Evolutionary conservation across 2,113 vertebrate species (phyloP), one percentile per base, ranked within the genome.

Genomic region (Platycercus adscitus): DNA sequence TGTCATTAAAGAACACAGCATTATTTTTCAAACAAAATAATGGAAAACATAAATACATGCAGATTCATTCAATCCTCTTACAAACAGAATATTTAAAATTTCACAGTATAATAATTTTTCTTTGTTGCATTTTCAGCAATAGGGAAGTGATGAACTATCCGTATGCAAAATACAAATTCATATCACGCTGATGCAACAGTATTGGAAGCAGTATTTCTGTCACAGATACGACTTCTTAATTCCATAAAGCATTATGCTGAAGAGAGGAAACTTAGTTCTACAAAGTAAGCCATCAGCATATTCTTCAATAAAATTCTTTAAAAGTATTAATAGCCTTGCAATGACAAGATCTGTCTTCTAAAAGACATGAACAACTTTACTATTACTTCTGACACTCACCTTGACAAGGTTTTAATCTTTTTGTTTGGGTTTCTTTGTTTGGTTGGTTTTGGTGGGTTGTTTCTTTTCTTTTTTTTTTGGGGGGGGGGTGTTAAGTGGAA

Each of bases 1-100:
- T 53, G 43, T 29, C 71, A 49, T 41, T 65, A 65, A 96, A 94
- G 76, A 94, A 69, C 13, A 60, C 4, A 70, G 39, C 33, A 56
- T 56, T 86, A n/a, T 83, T 79, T 95, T 91, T 81, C 65, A 89
- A 81, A 11, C 23, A 66, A 91, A 94, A 64, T 31, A 83, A 68
- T 18, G 8, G 52, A 96, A 96, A 93, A 24, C 7, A 26, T n/a
- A 85, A 75, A 75, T n/a, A 91, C 3, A 83, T 72, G 37, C 37
- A 35, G 65, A 65, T 96, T 88, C 2, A 29, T 72, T 93, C 35
- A 81, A 93, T 68, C 20, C n/a, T 61, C 44, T 89, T 76, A 86
- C 21, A 71, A 93, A 49, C 26, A 75, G n/a, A 92, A 28, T 70
- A 70, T 41, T 89, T 68, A 73, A 17, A 93, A 49, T 69, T 83